phyloP scores from a whole-genome alignment of 1,140 invertebrate genomes.

The Nixonia krombeini region DNA sequence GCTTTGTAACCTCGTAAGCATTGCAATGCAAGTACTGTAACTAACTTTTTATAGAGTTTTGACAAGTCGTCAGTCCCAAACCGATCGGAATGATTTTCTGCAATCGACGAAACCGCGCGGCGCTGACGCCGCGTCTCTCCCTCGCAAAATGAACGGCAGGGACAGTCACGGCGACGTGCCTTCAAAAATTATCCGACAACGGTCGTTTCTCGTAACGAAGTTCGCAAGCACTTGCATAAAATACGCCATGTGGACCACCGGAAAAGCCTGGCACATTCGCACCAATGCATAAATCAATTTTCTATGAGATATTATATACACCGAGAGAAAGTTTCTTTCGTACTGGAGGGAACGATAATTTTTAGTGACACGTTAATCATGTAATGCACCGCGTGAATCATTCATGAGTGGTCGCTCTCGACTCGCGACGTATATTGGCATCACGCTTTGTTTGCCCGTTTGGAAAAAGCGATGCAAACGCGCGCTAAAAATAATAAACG shows the following conservation, averaged over 20 bases:
- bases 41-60: slow-evolving; percentile 58
- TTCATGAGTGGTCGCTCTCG: too few species aligned
- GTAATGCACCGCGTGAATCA: too few species aligned
- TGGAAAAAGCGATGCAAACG: too few species aligned
- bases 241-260: too few species aligned
- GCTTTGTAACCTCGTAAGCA: slow-evolving; percentile 42
- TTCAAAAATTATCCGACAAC: slow-evolving; percentile 5
- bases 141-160: not conserved
- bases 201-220: slow-evolving; percentile 6
- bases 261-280: too few species aligned
- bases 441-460: too few species aligned
- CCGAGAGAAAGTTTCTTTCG: too few species aligned
- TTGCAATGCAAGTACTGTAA: slow-evolving; percentile 31
- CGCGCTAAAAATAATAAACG: too few species aligned
- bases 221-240: slow-evolving; percentile 10
- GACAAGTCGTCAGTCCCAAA: slow-evolving; percentile 38
- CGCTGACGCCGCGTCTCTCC: not conserved
- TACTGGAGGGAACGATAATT: too few species aligned
- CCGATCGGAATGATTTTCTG: slow-evolving; percentile 30
- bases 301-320: too few species aligned
- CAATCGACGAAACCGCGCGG: slow-evolving; percentile 12
- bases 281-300: not conserved
- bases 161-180: slow-evolving; percentile 1
- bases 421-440: too few species aligned
- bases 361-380: too few species aligned